Evolutionary conservation across 1,140 invertebrate species (phyloP).

Genomic region (Habropoda laboriosa): DNA sequence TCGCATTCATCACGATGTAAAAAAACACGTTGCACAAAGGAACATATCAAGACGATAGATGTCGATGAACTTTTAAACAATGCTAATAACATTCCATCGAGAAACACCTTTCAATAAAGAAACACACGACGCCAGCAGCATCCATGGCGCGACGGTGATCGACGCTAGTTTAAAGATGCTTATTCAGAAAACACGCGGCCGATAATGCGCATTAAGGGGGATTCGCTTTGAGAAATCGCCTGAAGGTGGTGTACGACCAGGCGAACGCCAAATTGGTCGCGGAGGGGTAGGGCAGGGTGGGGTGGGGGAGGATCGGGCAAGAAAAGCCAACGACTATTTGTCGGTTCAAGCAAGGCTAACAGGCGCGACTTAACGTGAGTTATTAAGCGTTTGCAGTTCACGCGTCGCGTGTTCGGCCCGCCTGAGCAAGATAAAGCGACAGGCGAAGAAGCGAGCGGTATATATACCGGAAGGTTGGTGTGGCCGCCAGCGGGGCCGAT

Average conservation of each 20-base stretch:
- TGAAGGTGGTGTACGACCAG: background rate
- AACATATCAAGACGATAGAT: background rate
- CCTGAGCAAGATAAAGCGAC: constrained; percentile 30
- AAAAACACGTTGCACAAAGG: background rate
- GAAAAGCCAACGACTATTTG: constrained; percentile 17
- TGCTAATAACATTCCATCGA: background rate
- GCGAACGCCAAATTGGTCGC: background rate
- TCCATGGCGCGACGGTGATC: background rate
- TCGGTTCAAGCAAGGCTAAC: constrained; percentile 7
- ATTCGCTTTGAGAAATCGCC: constrained; percentile 5
- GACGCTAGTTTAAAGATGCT: background rate
- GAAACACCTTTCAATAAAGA: background rate
- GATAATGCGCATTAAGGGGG: background rate
- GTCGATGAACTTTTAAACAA: constrained; percentile 12
- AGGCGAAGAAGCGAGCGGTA: constrained; percentile 28
- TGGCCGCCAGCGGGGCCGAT: constrained; percentile 75
- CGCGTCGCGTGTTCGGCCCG: constrained; percentile 38
- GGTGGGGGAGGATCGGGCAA: background rate
- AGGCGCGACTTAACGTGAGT: constrained; percentile 31
- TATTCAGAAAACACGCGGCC: background rate
- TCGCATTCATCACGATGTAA: background rate
- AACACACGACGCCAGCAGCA: too few species aligned
- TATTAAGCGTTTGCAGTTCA: constrained; percentile 40
- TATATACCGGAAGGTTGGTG: constrained; percentile 38
- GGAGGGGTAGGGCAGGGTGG: too few species aligned